phyloP scores from a whole-genome alignment of 2,888 invertebrate species.

The Palloptera scutellata region DNA sequence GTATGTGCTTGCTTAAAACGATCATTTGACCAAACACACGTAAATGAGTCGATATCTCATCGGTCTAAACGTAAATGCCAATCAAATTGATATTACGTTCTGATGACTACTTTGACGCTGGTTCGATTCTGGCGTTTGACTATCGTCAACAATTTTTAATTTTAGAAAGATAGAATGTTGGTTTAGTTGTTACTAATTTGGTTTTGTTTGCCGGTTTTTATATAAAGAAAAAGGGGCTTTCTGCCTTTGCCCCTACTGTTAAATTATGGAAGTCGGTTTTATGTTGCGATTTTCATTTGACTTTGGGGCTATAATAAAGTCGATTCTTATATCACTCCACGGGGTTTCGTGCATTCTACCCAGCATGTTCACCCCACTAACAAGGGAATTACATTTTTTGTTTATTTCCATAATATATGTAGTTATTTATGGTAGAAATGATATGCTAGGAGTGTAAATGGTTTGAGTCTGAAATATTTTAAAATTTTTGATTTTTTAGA shows the following conservation, averaged over 20 bases:
- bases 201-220: neutral
- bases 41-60: neutral
- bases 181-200: no score
- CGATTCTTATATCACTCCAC: constrained; percentile 51
- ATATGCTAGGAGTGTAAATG: no score
- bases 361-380: constrained; percentile 36
- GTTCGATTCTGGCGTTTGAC: constrained; percentile 28
- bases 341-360: constrained; percentile 38
- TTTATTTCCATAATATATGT: neutral
- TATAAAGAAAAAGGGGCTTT: no score
- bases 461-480: neutral
- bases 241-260: constrained; percentile 40
- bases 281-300: constrained; percentile 46
- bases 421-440: no score
- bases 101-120: neutral
- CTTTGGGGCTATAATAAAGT: constrained; percentile 50
- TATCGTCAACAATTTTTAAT: no score
- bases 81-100: neutral
- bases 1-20: no score
- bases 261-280: constrained; percentile 45
- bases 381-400: constrained; percentile 33
- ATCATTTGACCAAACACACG: rapidly evolving
- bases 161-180: no score
- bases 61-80: constrained; percentile 18
- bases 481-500: neutral